Conservation (phyloP, 2,113 vertebrate genomes). For the Clinocottus analis region DNA sequence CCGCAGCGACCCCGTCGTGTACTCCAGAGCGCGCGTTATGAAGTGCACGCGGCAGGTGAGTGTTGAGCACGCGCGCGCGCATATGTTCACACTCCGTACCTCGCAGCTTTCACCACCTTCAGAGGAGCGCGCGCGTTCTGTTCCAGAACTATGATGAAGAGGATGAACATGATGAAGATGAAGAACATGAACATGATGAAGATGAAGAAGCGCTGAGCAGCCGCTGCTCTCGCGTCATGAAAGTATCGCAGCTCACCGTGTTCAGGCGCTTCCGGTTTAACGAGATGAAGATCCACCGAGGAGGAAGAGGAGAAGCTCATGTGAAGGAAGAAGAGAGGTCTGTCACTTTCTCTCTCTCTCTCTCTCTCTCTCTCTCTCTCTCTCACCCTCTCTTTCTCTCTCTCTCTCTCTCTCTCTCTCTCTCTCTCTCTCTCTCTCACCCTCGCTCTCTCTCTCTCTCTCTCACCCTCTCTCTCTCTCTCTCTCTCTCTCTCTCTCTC, state of each 20-base stretch:
- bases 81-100: not conserved
- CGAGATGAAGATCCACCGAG: conserved; percentile 57
- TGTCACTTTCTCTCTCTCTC: conserved; percentile 54
- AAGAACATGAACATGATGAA: no score
- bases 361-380: not conserved
- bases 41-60: conserved; percentile 62
- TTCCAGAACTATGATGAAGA: no score
- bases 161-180: no score
- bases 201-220: no score
- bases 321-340: conserved; percentile 68
- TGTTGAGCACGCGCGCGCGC: no score
- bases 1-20: no score
- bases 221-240: no score
- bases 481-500: not conserved
- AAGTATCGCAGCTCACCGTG: no score
- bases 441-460: not conserved
- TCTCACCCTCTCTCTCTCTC: not conserved
- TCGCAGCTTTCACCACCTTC: not conserved
- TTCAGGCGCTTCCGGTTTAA: conserved; percentile 6
- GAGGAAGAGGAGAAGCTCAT: conserved; percentile 66
- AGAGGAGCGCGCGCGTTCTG: no score
- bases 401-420: conserved; percentile 15
- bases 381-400: not conserved
- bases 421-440: not conserved
- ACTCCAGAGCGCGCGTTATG: no score